Evolutionary conservation across 2,888 invertebrate species (phyloP), one percentile per base, ranked within the genome.

Genomic region (Noctua comes): DNA sequence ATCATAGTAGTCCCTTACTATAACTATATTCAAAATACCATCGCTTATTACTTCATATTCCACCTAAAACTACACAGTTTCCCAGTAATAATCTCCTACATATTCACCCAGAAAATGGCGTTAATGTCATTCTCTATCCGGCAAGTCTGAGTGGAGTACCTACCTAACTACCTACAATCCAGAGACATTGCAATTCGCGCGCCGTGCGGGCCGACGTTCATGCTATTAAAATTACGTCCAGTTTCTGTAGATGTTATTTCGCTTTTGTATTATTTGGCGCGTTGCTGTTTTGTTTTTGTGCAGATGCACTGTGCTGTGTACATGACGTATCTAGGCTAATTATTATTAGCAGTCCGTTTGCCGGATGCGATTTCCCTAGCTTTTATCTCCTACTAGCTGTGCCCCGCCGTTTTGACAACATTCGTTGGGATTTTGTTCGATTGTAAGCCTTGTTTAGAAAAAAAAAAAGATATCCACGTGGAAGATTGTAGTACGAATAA

Each of bases 151-250:
- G 54, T 82, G 48, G 75, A 65, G 46, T 82, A 75, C 82, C n/a
- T 64, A 64, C 21, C n/a, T n/a, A n/a, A n/a, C 18, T 16, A 18
- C 66, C 36, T 46, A 70, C 7, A 40, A 75, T 13, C 24, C 46
- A 65, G 54, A 82, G 83, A 65, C 46, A 65, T 57, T 82, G 54
- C 82, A 65, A 75, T 79, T 82, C 54, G 7, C 46, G 43, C 11
- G 10, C 24, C 24, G 31, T 31, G 3, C 3, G 18, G 27, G 18
- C 54, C 31, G 18, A 79, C 65, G 54, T 48, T 54, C 36, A 75
- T 57, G 46, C 76, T 48, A 82, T 79, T 82, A 79, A 74, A 79
- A 54, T 57, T 79, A 48, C 76, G 65, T 82, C 82, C 54, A 40
- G 36, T 46, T 64, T 18, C 24, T 27, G 46, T 31, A 24, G 36